Base-by-base conservation (phyloP, 2,888 invertebrate species). In the Cinara cedri region DNA sequence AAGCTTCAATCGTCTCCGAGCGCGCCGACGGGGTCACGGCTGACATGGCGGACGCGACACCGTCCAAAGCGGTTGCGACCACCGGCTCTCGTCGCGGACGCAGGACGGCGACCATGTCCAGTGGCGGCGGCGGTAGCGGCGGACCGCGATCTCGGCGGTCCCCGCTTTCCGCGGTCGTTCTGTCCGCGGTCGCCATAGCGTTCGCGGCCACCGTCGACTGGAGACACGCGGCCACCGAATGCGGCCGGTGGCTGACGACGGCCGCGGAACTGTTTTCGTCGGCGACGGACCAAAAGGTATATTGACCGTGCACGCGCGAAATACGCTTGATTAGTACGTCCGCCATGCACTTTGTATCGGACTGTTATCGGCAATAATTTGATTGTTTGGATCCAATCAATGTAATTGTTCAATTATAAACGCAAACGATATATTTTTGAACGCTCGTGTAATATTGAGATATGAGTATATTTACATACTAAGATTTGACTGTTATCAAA, bases 211-310 rank as follows among this genome's bases (percentile, higher is more conserved):
- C 16, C 11, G 26, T 51, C 51, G 63, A 54, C 62, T 34, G 63
- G 42, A 11, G 3, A 34, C 51, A n/a, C 34, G 42, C n/a, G 21
- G 34, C 51, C 21, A 42, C 21, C 21, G 63, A 11, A 3, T 63
- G 21, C 9, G 51, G 21, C 6, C 63, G 24, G 51, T 63, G 51
- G 63, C 16, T 63, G 42, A 42, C 24, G 16, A 16, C 26, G 62
- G 13, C 34, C 51, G n/a, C 51, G 68, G 34, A 42, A 21, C 21
- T 63, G 51, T 21, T 51, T n/a, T n/a, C n/a, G 51, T 51, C 63
- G 21, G 51, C 21, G 0, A 6, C 42, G 16, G 74, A 74, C 6
- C 74, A 42, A 63, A 63, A 63, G 63, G 74, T 74, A 54, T n/a
- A n/a, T 34, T 6, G 34, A 34, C 34, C 34, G 3, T 34, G 6